Percentiles rank a stretch among this genome's conserved stretches.
phyloP scores from a whole-genome alignment of 2,113 vertebrate species.

The Gracilinanus agilis region DNA sequence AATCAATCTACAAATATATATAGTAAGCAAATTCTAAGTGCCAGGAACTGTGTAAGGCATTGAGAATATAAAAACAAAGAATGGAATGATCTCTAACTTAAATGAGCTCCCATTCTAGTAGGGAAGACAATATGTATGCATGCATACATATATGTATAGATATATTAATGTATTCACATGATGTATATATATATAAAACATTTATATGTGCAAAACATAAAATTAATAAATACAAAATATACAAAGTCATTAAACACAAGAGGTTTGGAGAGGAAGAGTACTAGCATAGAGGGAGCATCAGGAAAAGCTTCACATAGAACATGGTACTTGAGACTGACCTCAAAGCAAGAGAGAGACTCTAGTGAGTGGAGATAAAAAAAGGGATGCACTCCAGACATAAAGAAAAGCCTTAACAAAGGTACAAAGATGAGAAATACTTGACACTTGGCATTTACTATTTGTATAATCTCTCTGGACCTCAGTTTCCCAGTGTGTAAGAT shows the following conservation, averaged over 20 bases:
- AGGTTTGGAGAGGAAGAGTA: neutral
- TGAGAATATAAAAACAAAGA: neutral
- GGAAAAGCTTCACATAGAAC: neutral
- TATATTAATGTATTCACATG: neutral
- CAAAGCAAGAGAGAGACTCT: neutral
- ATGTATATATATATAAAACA: neutral
- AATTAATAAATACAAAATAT: neutral
- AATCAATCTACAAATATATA: neutral
- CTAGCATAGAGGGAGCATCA: neutral
- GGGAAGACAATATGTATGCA: neutral
- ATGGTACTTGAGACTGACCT: neutral
- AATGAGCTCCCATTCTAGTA: neutral
- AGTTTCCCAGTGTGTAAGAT: neutral
- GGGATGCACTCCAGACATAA: neutral
- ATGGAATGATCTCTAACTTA: neutral
- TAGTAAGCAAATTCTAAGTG: neutral
- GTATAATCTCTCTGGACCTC: neutral
- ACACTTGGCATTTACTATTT: neutral
- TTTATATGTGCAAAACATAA: neutral
- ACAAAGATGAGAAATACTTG: neutral
- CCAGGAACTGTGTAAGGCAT: neutral
- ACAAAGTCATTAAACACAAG: neutral
- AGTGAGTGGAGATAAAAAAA: neutral
- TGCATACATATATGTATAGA: no score
- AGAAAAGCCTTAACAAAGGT: neutral